A percentile compares a stretch with the other conserved stretches of the same genome.
Evolutionary conservation across 2,888 invertebrate species (phyloP).

Genomic region (Megamerina dolium): DNA sequence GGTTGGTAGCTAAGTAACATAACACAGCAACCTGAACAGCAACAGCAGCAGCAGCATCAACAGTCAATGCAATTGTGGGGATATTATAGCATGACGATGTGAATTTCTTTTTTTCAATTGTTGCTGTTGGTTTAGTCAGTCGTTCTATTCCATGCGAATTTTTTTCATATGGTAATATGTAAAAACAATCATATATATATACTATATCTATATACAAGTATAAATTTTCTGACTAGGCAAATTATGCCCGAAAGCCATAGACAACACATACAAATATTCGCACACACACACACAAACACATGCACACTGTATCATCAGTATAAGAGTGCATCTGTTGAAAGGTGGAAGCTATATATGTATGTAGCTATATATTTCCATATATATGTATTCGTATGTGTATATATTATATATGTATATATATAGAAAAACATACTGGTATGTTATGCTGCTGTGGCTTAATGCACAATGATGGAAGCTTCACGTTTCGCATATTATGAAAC

Average conservation of each 20-base stretch:
- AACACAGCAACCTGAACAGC: no score
- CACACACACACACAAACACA: neutral
- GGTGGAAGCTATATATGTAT: no score
- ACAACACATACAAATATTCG: neutral
- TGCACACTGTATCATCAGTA: no score
- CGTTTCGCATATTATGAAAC: slow-evolving; percentile 37
- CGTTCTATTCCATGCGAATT: slow-evolving; percentile 2
- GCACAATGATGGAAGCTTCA: slow-evolving; percentile 17
- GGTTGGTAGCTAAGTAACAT: no score
- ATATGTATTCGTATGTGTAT: neutral
- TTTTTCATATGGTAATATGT: neutral
- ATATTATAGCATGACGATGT: slow-evolving; percentile 14
- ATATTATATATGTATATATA: neutral
- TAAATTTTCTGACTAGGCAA: neutral
- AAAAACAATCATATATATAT: neutral
- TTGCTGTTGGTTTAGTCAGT: neutral
- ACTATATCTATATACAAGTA: neutral
- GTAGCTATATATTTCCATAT: no score
- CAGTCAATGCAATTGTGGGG: slow-evolving; percentile 8
- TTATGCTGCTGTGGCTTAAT: no score
- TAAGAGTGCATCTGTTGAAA: no score
- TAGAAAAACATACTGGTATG: no score
- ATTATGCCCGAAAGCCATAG: slow-evolving; percentile 5
- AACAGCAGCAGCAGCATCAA: no score
- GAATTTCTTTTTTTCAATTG: slow-evolving; percentile 1